phyloP scores from a whole-genome alignment of 2,113 vertebrate species.

The Felis catus region F.catus_Fca126_mat1.0 CM031416.1:144510501-144511000 shows the following conservation, averaged over 20 bases:
- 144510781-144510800: too few relatives aligned
- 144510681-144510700: too few relatives aligned
- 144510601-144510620: background rate
- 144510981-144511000: background rate
- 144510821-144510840: too few relatives aligned
- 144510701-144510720: too few relatives aligned
- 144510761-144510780: too few relatives aligned
- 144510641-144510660: background rate
- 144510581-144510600: background rate
- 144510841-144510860: too few relatives aligned
- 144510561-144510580: background rate
- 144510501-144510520: background rate
- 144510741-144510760: too few relatives aligned
- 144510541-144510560: background rate
- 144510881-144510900: background rate
- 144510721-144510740: too few relatives aligned
- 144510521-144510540: slow-evolving; percentile 7
- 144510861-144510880: background rate
- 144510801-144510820: too few relatives aligned
- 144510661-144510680: too few relatives aligned
- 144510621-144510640: background rate
- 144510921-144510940: background rate
- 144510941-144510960: background rate
- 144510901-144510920: background rate
- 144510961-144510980: background rate